Base-by-base conservation (phyloP, 2,113 vertebrate genomes). In the Ascaphus truei region DNA sequence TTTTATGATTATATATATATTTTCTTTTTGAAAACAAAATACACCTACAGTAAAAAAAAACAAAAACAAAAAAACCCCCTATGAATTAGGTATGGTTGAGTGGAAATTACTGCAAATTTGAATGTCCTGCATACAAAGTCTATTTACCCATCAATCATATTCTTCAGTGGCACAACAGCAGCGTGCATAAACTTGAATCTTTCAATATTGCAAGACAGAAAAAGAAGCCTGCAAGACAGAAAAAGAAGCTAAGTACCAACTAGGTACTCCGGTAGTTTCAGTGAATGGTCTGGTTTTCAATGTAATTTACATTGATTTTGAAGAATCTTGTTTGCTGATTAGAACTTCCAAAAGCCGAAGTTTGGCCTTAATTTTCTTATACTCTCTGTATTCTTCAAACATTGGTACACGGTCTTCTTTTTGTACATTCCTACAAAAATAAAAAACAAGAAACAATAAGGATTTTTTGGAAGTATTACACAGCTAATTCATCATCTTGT, bases 321-420 rank as follows among this genome's bases (percentile, higher is more conserved):
- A 95, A 82, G 94, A 95, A 84, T 98, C 96, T 78, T 98, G 96
- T 85, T 98, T 98, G 91, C 93, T 98, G 90, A 98, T 98, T 73
- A 98, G 95, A 76, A 98, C 96, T 83, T 98, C 96, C 76, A 98
- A 84, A 74, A 98, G 94, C 74, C 96, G 90, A 26, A 98, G 93
- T 56, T 95, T 98, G 83, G 96, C 96, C 88, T 98, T 98, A 76
- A 98, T 92, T 85, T 93, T 93, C 86, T 98, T 98, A 86, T 98
- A 98, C 71, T 96, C 95, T 64, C 88, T 90, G 86, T 98, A 98
- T 75, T 96, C 95, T 47, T 98, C 95, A 74, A 95, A 83, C 90
- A 95, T 93, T n/a, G 93, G 93, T 72, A 90, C 82, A 23, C 96
- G 92, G 80, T 98, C 96, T 84, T 98, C 96, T 75, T 98, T 98